These are phyloP conservation scores for Chamaea fasciata DNA, from an alignment of 2,113 vertebrate species.

Conservation along the genomic window DNA sequence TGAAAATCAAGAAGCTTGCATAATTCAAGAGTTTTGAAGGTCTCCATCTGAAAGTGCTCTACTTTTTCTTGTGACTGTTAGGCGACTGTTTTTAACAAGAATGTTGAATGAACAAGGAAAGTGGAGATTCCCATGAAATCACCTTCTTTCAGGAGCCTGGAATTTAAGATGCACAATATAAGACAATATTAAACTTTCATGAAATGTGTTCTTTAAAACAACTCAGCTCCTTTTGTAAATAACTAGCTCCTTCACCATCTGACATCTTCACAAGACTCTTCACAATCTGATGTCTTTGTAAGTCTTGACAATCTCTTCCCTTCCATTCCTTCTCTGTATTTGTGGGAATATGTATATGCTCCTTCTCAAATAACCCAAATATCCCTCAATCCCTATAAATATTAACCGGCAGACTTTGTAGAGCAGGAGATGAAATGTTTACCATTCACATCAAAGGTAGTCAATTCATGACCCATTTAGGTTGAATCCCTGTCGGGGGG, in stretches of 20 bases:
- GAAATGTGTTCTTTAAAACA: slow-evolving; percentile 14
- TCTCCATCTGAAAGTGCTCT: not conserved
- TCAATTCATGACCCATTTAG: slow-evolving; percentile 14
- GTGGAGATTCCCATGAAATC: not conserved
- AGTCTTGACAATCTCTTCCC: not conserved
- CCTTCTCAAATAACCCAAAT: not conserved
- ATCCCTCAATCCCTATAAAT: not conserved
- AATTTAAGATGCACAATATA: not conserved
- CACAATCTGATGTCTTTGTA: not conserved
- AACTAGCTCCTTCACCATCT: not conserved
- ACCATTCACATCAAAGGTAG: slow-evolving; percentile 18
- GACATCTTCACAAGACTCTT: not conserved
- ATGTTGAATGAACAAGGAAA: not conserved
- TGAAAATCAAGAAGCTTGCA: not conserved
- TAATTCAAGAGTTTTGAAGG: not conserved
- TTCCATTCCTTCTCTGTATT: not conserved
- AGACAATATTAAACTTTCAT: slow-evolving; percentile 26
- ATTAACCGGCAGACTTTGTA: not conserved
- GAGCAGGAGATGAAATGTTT: not conserved
- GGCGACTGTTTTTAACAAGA: not conserved
- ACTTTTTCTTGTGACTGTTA: not conserved
- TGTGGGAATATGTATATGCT: not conserved
- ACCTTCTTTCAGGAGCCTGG: not conserved
- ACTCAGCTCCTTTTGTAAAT: not conserved
- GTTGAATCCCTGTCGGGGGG: not conserved